Conservation (phyloP, 2,888 invertebrate genomes). For the Thereva nobilitata region DNA sequence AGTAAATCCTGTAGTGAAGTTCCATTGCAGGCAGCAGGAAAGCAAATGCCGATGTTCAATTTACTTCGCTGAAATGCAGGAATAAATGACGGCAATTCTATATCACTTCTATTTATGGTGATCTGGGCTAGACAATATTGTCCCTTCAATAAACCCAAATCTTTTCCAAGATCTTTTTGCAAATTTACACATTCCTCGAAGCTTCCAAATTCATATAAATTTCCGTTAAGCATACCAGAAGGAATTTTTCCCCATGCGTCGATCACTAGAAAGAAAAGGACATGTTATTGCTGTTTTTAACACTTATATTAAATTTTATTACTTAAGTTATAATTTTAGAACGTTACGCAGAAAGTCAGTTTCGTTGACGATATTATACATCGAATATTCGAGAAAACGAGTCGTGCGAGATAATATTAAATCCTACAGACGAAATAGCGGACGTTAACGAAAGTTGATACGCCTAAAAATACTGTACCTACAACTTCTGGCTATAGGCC, state of each 20-base stretch:
- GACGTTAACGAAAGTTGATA: no score
- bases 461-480: no score
- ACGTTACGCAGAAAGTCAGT: no score
- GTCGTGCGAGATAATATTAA: no score
- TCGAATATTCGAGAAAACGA: no score
- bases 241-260: slow-evolving; percentile 53
- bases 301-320: no score
- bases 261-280: slow-evolving; percentile 46
- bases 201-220: slow-evolving; percentile 49
- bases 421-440: no score
- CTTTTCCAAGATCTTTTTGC: slow-evolving; percentile 2
- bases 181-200: slow-evolving; percentile 51
- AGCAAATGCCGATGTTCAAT: slow-evolving; percentile 3
- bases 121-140: slow-evolving; percentile 48
- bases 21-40: slow-evolving; percentile 9
- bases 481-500: no score
- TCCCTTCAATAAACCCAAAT: slow-evolving; percentile 42
- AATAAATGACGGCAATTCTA: not conserved
- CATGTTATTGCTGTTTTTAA: no score
- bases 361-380: no score
- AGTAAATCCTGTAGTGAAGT: not conserved
- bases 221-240: slow-evolving; percentile 48
- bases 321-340: no score
- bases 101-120: slow-evolving; percentile 3
- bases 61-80: no score